Evolutionary conservation across 2,113 vertebrate genomes (phyloP), one percentile per base, ranked within the genome.

Genomic region (Dipodomys spectabilis): DNA sequence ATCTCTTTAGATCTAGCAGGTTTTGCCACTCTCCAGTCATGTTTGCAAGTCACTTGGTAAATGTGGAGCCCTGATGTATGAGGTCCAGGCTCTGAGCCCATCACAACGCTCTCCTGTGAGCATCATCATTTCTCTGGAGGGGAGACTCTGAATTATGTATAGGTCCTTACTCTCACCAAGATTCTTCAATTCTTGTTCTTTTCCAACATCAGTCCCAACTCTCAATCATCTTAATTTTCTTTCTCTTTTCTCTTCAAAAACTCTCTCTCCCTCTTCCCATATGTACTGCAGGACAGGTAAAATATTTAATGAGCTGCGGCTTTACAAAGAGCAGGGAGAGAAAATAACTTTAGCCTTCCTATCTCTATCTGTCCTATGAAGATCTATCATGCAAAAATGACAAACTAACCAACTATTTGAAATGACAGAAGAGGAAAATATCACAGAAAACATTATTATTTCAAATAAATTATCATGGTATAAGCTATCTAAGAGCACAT

Each of bases 401-500:
- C 22, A 91, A 96, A 89, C 23, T 86, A 71, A 79, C 4, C 12
- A 88, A 82, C 15, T 82, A 68, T 90, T 92, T 90, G 69, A 88
- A 82, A 79, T 82, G 73, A 82, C 6, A 8, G 30, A 67, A 90
- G 45, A 68, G 39, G 49, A 95, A 72, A 91, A 62, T 64, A 87
- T n/a, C 44, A 8, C 45, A 92, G 86, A 87, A 94, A 90, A 87
- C 20, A 64, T 45, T 84, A 73, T 9, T 80, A 57, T 84, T 83
- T 93, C 23, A 81, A 87, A 84, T 57, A 27, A 96, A 57, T 62
- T 28, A 72, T 86, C 32, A 16, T 81, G 25, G 20, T 12, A 68
- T 7, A 80, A 62, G 19, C 25, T 79, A 39, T 71, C 62, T 62
- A 28, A 72, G 91, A 88, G 88, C 5, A 67, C 16, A 49, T 13